phyloP scores from a whole-genome alignment of 2,797 vertebrate genomes.

The Mionectes olivaceus region DNA sequence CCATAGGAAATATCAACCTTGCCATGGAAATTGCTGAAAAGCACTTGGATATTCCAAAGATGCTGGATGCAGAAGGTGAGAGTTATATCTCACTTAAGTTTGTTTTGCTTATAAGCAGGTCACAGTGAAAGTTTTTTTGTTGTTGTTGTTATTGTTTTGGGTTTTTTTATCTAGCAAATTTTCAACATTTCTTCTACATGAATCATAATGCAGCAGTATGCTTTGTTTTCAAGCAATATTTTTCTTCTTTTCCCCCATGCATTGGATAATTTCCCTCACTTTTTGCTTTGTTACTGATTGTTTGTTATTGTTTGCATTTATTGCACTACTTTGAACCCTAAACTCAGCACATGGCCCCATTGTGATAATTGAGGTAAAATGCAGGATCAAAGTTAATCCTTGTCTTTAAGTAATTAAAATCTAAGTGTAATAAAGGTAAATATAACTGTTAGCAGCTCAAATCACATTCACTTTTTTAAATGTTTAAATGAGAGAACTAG shows the following conservation, averaged over 20 bases:
- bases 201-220: neutral
- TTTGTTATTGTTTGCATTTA: neutral
- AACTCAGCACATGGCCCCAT: neutral
- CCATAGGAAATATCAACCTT: slow-evolving; percentile 95
- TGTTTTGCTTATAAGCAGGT: neutral
- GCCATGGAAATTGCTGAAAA: slow-evolving; percentile 99
- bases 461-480: neutral
- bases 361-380: neutral
- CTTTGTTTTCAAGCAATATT: neutral
- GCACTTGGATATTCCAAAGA: slow-evolving; percentile 98
- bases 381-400: neutral
- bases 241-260: neutral
- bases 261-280: neutral
- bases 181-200: neutral
- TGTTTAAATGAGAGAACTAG: neutral
- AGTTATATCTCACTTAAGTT: neutral
- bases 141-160: too few species aligned
- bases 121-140: neutral
- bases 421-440: neutral
- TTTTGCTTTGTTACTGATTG: neutral
- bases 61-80: slow-evolving; percentile 97
- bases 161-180: neutral
- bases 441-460: neutral
- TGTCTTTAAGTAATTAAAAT: neutral
- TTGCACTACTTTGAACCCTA: neutral